phyloP scores from a whole-genome alignment of 1,140 invertebrate species.

The Drosophila lacteicornis region DNA sequence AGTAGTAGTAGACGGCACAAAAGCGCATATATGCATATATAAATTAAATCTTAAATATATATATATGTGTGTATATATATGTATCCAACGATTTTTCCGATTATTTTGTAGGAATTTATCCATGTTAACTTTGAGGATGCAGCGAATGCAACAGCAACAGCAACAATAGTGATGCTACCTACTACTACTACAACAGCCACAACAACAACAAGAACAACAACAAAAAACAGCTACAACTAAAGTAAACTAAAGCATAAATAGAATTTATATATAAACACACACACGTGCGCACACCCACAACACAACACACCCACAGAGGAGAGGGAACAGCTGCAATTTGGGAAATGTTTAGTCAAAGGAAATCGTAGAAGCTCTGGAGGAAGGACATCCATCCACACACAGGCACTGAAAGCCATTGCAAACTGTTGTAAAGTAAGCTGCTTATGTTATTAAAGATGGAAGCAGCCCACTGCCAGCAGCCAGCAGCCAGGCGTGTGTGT shows the following conservation, averaged over 20 bases:
- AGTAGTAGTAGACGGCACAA: conserved; percentile 49
- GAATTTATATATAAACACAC: conserved; percentile 63
- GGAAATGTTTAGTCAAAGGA: conserved; percentile 55
- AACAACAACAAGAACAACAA: conserved; percentile 48
- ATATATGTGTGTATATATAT: conserved; percentile 12
- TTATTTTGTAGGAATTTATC: conserved; percentile 84
- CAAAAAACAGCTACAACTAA: conserved; percentile 58
- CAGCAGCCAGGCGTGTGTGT: conserved; percentile 1
- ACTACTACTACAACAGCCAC: conserved; percentile 52
- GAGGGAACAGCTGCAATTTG: conserved; percentile 41
- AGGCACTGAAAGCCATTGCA: conserved; percentile 23
- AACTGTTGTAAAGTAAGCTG: conserved; percentile 59
- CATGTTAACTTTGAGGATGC: conserved; percentile 85
- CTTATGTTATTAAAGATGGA: conserved; percentile 51
- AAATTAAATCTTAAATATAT: conserved; percentile 9
- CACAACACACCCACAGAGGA: too few species aligned
- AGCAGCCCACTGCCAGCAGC: not conserved
- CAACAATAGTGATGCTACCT: conserved; percentile 51
- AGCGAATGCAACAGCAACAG: conserved; percentile 26
- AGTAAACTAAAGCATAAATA: conserved; percentile 63
- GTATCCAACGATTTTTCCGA: conserved; percentile 54
- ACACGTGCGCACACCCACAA: not conserved
- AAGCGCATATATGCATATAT: conserved; percentile 17
- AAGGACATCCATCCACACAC: conserved; percentile 29
- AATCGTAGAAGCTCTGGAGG: conserved; percentile 38